Base-by-base conservation (phyloP, 2,888 invertebrate species). In the Rosalia funebris region DNA sequence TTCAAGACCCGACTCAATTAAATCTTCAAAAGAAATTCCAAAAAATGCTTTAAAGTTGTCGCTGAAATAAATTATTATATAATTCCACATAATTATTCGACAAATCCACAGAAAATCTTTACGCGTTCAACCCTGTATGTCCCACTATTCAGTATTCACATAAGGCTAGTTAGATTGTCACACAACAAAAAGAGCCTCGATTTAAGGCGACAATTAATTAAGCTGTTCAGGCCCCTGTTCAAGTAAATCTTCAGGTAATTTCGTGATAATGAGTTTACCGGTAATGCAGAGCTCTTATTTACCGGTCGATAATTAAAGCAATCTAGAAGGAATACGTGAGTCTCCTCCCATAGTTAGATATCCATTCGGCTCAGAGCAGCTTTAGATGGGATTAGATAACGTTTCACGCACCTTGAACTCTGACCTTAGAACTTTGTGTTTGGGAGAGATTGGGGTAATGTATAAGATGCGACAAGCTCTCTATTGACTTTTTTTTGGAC, bases 231-330 rank as follows among this genome's bases (percentile, higher is more conserved):
- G 45, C 46, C 52, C 36, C n/a, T n/a, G n/a, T n/a, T n/a, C 37
- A 20, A 52, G 52, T 53, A 61, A 61, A 57, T 61, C 57, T 52
- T 52, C 57, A 60, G 47, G 54, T 60, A 60, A 60, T 61, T 56
- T 52, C 53, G 42, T 53, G 39, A 41, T 58, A 62, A 62, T 56
- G 54, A 58, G 62, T 57, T 62, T 59, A 50, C 59, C 53, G 58
- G 62, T 53, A 60, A 58, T 62, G 59, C 59, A 66, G 62, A 57
- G 52, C 59, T 63, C 60, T 50, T 58, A 62, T 62, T 68, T 65
- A 57, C 65, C 61, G 66, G 61, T 66, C 61, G 61, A 68, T 68
- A 68, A 66, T 66, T 66, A 65, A 68, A 66, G 66, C 63, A 65
- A 68, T 66, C 62, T 66, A 67, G 44, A 39, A 45, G 60, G 62